Evolutionary conservation across 2,113 vertebrate species (phyloP).

Genomic region (Lepidothrix coronata): DNA sequence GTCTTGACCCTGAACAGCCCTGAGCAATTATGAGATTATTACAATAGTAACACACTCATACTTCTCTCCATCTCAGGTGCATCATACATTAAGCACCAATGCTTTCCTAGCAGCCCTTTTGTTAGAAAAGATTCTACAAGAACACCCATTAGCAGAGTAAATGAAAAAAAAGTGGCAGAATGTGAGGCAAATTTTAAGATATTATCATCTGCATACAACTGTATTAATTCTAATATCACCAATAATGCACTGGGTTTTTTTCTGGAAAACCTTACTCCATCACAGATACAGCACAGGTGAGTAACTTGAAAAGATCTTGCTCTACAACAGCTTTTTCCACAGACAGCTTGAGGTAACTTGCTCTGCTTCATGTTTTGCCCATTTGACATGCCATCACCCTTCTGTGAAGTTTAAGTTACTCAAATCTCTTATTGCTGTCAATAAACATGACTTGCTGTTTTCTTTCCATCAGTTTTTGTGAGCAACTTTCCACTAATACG

Average conservation of each 20-base stretch:
- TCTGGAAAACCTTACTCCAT: not conserved
- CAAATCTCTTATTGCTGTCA: not conserved
- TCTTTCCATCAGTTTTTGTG: not conserved
- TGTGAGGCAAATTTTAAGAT: not conserved
- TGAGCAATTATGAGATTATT: not conserved
- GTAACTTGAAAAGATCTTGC: not conserved
- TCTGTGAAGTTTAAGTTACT: not conserved
- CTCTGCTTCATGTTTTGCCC: not conserved
- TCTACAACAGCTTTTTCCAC: not conserved
- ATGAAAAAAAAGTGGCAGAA: not conserved
- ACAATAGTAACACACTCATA: not conserved
- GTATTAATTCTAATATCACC: not conserved
- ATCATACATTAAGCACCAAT: not conserved
- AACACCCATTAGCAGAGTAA: not conserved
- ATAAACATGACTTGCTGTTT: not conserved
- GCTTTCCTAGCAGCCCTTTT: not conserved
- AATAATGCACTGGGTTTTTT: fast-evolving
- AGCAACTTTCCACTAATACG: not conserved
- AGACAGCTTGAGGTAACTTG: not conserved
- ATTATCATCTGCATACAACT: not conserved
- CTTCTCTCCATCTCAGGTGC: not conserved
- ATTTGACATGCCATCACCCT: not conserved
- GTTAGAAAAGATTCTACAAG: not conserved
- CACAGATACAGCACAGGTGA: not conserved
- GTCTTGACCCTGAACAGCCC: not conserved